These are phyloP conservation scores for Calameuta idolon DNA, from an alignment of 2,888 invertebrate species.

Conservation along the genomic window DNA sequence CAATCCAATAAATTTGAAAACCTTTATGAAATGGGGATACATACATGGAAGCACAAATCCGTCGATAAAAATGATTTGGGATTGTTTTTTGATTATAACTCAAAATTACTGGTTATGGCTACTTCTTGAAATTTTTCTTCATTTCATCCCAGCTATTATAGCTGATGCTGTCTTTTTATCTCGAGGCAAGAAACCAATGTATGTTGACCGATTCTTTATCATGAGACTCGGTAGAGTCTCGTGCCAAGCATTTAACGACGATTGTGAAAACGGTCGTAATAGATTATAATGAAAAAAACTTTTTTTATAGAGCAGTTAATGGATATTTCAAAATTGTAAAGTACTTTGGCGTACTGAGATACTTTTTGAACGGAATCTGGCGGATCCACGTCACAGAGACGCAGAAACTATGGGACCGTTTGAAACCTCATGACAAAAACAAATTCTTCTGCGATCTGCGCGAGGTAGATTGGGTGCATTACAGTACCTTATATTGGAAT, in stretches of 20 bases:
- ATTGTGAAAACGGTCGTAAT: too few species aligned
- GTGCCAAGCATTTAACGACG: too few species aligned
- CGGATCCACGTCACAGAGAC: constrained; percentile 36
- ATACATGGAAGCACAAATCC: constrained; percentile 18
- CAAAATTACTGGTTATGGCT: constrained; percentile 27
- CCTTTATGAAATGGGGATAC: too few species aligned
- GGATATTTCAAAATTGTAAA: not conserved
- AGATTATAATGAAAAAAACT: too few species aligned
- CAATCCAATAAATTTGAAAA: constrained; percentile 66
- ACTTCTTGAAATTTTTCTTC: constrained; percentile 37
- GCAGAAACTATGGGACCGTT: constrained; percentile 36
- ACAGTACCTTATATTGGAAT: constrained; percentile 27
- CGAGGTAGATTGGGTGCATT: constrained; percentile 43
- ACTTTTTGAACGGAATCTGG: constrained; percentile 32
- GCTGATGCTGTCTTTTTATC: constrained; percentile 36
- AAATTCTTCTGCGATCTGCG: constrained; percentile 48
- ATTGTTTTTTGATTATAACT: constrained; percentile 19
- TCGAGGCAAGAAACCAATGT: constrained; percentile 45
- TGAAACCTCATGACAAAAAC: constrained; percentile 42
- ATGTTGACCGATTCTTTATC: constrained; percentile 25
- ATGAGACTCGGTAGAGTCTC: too few species aligned
- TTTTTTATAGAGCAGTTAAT: too few species aligned
- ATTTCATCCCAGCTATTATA: constrained; percentile 46
- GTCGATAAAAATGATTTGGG: constrained; percentile 35
- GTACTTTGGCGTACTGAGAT: constrained; percentile 8